A percentile compares a stretch with the other conserved stretches of the same genome.
These are phyloP conservation scores for Grammomys dolichurus DNA, from an alignment of 2,113 vertebrate genomes.

Conservation along the genomic window DNA sequence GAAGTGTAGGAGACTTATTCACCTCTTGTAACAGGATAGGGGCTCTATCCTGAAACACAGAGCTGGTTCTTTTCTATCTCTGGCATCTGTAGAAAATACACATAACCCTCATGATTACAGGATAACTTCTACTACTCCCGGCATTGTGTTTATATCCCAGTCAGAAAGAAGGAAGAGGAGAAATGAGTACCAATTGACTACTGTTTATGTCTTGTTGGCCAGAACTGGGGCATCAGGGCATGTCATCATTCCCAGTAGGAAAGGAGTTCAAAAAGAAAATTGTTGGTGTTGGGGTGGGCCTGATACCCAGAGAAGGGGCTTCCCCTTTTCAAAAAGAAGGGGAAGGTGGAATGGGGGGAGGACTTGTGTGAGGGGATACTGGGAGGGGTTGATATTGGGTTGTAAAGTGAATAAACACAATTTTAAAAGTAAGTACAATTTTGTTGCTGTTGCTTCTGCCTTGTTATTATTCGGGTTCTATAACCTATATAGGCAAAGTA, in stretches of 20 bases:
- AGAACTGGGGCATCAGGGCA: neutral
- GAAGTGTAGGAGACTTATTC: constrained; percentile 34
- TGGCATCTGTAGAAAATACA: neutral
- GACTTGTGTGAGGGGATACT: too few relatives aligned
- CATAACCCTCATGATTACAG: constrained; percentile 47
- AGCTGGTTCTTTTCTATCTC: constrained; percentile 11
- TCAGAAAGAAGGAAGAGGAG: constrained; percentile 39
- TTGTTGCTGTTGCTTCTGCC: neutral
- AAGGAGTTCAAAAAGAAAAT: constrained; percentile 25
- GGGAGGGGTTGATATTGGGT: too few relatives aligned
- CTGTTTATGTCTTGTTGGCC: neutral
- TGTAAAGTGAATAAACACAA: too few relatives aligned
- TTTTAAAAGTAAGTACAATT: too few relatives aligned
- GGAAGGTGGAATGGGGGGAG: too few relatives aligned
- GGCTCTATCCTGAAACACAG: neutral
- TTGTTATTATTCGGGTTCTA: neutral
- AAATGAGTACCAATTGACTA: neutral
- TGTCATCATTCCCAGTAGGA: neutral
- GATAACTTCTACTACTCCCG: constrained; percentile 11
- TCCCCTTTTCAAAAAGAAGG: too few relatives aligned
- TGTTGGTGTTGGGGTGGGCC: neutral
- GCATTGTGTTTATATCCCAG: constrained; percentile 5
- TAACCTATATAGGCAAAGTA: neutral
- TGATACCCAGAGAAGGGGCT: too few relatives aligned
- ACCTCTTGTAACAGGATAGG: neutral